Evolutionary conservation across 2,888 invertebrate genomes (phyloP).

Genomic region (Minunthozetes semirufus): DNA sequence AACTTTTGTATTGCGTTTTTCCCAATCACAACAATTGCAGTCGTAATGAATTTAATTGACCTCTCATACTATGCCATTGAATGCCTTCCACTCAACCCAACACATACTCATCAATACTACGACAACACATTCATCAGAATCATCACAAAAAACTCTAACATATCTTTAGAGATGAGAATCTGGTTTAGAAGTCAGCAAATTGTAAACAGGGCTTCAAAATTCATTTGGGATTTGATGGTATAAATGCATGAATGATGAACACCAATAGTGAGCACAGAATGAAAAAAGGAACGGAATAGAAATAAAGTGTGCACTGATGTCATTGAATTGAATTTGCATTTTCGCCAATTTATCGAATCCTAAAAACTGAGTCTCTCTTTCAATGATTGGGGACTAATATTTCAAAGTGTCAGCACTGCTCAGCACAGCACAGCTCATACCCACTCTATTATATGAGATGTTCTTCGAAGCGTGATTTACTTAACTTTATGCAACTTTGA

Average conservation of each 20-base stretch:
- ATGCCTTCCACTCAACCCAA: neutral
- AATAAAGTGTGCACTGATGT: neutral
- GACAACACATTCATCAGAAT: neutral
- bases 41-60: conserved; percentile 25
- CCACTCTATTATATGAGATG: neutral
- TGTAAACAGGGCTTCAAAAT: conserved; percentile 27
- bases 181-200: conserved; percentile 22
- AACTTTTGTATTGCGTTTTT: conserved; percentile 11
- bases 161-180: neutral
- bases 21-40: conserved; percentile 20
- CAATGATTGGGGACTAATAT: neutral
- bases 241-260: conserved; percentile 23
- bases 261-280: neutral
- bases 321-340: conserved; percentile 25
- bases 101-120: neutral
- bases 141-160: neutral
- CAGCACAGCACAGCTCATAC: neutral
- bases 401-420: conserved; percentile 26
- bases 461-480: conserved; percentile 13
- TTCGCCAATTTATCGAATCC: conserved; percentile 12
- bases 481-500: conserved; percentile 21
- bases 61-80: neutral
- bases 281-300: neutral
- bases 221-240: conserved; percentile 20
- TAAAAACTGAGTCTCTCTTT: neutral